Evolutionary conservation across 53 echinoderm and acorn worm species (phyloP).

Genomic region (Astropecten irregularis): DNA sequence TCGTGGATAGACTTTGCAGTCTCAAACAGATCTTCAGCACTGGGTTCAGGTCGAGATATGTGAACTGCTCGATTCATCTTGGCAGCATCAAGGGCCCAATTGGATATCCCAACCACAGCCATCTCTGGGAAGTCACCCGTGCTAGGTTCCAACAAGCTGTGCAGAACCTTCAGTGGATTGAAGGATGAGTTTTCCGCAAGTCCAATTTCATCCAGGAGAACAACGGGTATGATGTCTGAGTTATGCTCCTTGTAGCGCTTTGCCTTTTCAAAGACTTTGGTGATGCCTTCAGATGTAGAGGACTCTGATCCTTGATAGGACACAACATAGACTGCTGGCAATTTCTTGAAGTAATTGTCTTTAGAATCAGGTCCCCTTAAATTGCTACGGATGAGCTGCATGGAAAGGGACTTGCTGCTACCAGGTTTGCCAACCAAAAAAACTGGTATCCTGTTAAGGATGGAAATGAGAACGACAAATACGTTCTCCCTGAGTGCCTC

Average conservation of each 20-base stretch:
- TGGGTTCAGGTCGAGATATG: slow-evolving; percentile 59
- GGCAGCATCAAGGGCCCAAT: slow-evolving; percentile 62
- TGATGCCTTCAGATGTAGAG: slow-evolving; percentile 63
- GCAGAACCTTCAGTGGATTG: slow-evolving; percentile 63
- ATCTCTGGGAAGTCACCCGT: slow-evolving; percentile 49
- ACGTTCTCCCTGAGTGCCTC: slow-evolving; percentile 64
- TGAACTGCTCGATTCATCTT: slow-evolving; percentile 66
- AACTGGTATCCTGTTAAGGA: slow-evolving; percentile 57
- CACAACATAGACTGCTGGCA: slow-evolving; percentile 48
- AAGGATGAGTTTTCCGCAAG: slow-evolving; percentile 57
- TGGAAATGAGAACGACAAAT: slow-evolving; percentile 62
- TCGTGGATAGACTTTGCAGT: slow-evolving; percentile 62
- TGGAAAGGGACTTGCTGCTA: slow-evolving; percentile 62
- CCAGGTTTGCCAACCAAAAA: slow-evolving; percentile 66
- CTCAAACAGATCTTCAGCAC: slow-evolving; percentile 22
- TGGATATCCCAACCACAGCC: slow-evolving; percentile 64
- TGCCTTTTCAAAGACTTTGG: slow-evolving; percentile 60
- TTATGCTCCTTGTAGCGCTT: slow-evolving; percentile 55
- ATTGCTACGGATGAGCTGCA: slow-evolving; percentile 62
- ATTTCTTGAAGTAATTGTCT: slow-evolving; percentile 40
- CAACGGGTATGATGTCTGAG: slow-evolving; percentile 58
- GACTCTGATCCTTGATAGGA: slow-evolving; percentile 66
- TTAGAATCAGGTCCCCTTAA: slow-evolving; percentile 52
- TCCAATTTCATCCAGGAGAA: slow-evolving; percentile 61
- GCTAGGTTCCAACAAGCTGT: slow-evolving; percentile 58